These are phyloP conservation scores for Microtus pennsylvanicus DNA, from an alignment of 2,113 vertebrate genomes.

Conservation along the genomic window DNA sequence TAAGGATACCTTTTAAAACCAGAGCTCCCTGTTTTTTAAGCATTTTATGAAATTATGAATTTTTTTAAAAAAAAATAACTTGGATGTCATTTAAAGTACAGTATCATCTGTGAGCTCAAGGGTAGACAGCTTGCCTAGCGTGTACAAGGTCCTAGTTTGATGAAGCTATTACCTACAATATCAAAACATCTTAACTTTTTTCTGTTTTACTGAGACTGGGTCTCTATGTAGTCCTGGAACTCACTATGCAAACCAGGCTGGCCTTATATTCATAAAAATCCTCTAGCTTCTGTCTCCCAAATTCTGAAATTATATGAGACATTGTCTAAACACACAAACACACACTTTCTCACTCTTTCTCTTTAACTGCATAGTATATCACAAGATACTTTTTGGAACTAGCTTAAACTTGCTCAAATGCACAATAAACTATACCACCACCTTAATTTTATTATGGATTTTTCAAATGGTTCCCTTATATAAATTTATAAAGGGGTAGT, in stretches of 20 bases:
- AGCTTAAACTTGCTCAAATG: neutral
- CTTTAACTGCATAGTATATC: neutral
- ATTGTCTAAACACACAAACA: neutral
- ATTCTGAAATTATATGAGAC: neutral
- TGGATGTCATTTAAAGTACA: neutral
- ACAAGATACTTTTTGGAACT: neutral
- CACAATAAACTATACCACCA: neutral
- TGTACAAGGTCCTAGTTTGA: neutral
- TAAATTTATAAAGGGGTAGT: constrained; percentile 33
- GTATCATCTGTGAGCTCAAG: neutral
- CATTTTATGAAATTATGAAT: constrained; percentile 16
- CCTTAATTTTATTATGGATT: constrained; percentile 46
- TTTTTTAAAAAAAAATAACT: neutral
- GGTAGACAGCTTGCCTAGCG: neutral
- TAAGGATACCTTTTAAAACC: constrained; percentile 20
- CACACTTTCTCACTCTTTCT: neutral
- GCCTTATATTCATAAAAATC: neutral
- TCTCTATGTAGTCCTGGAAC: neutral
- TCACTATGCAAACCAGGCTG: neutral
- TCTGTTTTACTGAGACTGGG: neutral
- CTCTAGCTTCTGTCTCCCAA: neutral
- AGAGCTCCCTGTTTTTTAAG: neutral
- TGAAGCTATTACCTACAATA: neutral
- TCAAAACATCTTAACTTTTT: neutral
- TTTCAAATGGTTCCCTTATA: constrained; percentile 38